Percentiles rank a stretch among this genome's conserved stretches.
These are phyloP conservation scores for Cataglyphis rosenhaueri DNA, from an alignment of 2,888 invertebrate genomes.

Conservation along the genomic window DNA sequence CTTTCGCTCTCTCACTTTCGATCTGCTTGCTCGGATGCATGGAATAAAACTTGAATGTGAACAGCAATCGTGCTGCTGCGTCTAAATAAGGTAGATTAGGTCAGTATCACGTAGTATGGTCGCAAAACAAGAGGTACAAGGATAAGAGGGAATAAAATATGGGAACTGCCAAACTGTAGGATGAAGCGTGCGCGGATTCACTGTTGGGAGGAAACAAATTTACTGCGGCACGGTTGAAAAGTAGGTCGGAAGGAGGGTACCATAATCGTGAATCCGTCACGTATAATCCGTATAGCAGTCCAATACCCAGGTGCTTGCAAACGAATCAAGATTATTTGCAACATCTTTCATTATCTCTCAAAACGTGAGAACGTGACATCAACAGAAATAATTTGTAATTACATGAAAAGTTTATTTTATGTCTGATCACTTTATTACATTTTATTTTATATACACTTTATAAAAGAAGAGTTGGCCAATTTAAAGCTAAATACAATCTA, in stretches of 20 bases:
- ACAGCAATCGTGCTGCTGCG: not conserved
- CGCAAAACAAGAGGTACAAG: constrained; percentile 59
- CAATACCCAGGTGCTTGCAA: constrained; percentile 29
- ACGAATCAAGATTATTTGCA: constrained; percentile 30
- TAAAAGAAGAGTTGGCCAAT: not conserved
- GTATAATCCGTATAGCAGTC: constrained; percentile 51
- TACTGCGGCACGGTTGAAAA: constrained; percentile 64
- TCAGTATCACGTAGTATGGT: constrained; percentile 55
- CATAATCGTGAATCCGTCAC: constrained; percentile 65
- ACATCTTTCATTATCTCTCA: not conserved
- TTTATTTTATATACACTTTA: not conserved
- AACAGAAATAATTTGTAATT: not conserved
- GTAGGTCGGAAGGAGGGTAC: constrained; percentile 59
- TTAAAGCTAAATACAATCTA: not conserved
- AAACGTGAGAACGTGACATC: not conserved
- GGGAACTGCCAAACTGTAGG: constrained; percentile 65
- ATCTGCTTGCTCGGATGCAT: not conserved
- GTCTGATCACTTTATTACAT: not conserved
- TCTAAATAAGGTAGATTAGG: constrained; percentile 25
- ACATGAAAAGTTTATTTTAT: not conserved
- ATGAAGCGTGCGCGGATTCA: constrained; percentile 68
- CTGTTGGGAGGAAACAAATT: constrained; percentile 61
- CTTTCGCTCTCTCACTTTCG: constrained; percentile 7
- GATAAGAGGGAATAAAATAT: constrained; percentile 67
- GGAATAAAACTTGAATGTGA: constrained; percentile 24